Conservation (phyloP, 2,888 invertebrate genomes). For the Limulus polyphemus region DNA sequence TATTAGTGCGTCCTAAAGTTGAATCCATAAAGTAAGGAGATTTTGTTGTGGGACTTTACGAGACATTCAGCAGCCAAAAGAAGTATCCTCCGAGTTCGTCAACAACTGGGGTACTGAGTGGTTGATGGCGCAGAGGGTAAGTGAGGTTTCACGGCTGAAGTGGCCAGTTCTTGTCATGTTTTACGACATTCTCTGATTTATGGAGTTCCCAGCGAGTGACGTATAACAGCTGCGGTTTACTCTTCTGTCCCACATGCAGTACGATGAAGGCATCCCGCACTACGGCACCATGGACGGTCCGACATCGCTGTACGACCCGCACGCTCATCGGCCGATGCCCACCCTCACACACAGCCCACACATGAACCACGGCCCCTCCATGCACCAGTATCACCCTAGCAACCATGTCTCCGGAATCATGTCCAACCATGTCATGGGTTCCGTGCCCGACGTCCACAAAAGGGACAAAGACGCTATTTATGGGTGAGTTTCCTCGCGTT, state of each 20-base stretch:
- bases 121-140: too few species aligned
- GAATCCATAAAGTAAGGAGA: too few species aligned
- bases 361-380: constrained; percentile 51
- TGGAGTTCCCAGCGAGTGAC: too few species aligned
- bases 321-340: constrained; percentile 50
- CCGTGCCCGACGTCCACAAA: constrained; percentile 80
- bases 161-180: too few species aligned
- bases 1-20: too few species aligned
- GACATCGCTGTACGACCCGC: constrained; percentile 53
- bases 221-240: too few species aligned
- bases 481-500: constrained; percentile 57
- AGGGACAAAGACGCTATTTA: constrained; percentile 97
- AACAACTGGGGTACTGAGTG: too few species aligned
- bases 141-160: too few species aligned
- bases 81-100: too few species aligned
- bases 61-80: too few species aligned
- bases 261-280: constrained; percentile 85
- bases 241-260: constrained; percentile 45
- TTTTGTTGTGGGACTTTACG: too few species aligned
- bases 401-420: constrained; percentile 55
- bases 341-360: constrained; percentile 46
- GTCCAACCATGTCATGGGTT: constrained; percentile 39
- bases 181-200: too few species aligned
- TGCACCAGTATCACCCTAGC: constrained; percentile 47
- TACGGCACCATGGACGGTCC: constrained; percentile 59